A percentile compares a stretch with the other conserved stretches of the same genome.
Conservation (phyloP, 2,797 vertebrate genomes). For the Lacerta agilis region DNA sequence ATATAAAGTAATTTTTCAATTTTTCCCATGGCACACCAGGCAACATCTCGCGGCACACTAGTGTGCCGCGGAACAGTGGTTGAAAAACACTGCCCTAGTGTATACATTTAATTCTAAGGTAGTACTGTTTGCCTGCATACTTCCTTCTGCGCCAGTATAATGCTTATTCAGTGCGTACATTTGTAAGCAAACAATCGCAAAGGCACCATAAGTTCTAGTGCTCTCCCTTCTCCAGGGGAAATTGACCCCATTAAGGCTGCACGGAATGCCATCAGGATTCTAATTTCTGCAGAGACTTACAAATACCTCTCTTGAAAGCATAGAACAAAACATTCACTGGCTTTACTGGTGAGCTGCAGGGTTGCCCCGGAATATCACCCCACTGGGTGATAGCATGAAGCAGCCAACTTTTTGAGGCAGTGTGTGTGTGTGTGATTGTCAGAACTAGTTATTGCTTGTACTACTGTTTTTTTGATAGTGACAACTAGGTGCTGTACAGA, state of each 20-base stretch:
- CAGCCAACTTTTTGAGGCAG: no score
- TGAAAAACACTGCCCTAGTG: no score
- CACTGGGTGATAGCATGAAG: background rate
- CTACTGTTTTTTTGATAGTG: background rate
- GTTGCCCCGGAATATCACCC: background rate
- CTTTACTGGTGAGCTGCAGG: background rate
- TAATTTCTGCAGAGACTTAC: background rate
- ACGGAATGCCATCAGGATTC: background rate
- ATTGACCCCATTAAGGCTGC: background rate
- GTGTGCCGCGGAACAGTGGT: no score
- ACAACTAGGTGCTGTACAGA: no score
- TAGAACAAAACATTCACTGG: background rate
- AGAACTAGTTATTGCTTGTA: background rate
- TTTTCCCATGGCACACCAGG: no score
- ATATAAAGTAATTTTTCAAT: no score
- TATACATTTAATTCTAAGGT: background rate
- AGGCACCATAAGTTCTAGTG: background rate
- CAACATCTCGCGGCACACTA: no score
- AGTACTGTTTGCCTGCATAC: background rate
- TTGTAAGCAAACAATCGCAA: background rate
- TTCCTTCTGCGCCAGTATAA: background rate
- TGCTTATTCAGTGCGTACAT: background rate
- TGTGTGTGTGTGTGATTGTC: no score
- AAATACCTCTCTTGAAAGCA: background rate
- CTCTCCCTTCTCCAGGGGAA: background rate